These are phyloP conservation scores for Linepithema humile DNA, from an alignment of 1,140 invertebrate species.

Conservation along the genomic window DNA sequence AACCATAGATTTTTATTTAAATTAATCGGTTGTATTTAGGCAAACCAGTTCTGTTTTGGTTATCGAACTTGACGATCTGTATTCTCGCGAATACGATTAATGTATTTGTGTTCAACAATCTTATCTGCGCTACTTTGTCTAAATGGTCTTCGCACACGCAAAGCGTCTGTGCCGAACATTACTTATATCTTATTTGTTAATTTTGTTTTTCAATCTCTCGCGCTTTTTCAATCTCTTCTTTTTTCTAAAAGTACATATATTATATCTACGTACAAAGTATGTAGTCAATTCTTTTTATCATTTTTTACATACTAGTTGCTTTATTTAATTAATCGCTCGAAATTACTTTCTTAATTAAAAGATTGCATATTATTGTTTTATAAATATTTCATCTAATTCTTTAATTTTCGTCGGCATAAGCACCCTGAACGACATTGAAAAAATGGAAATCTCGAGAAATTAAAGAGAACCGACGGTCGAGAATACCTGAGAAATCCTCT, in stretches of 20 bases:
- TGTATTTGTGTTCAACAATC: background rate
- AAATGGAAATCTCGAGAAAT: background rate
- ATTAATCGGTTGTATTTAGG: background rate
- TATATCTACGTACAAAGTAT: too few relatives aligned
- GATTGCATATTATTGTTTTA: background rate
- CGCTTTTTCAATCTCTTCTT: too few relatives aligned
- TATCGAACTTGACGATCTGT: too few relatives aligned
- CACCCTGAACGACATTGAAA: background rate
- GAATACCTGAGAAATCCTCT: slow-evolving; percentile 14
- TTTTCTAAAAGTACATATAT: too few relatives aligned
- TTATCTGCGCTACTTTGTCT: background rate
- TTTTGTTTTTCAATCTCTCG: too few relatives aligned
- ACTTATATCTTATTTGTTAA: too few relatives aligned
- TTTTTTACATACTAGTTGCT: too few relatives aligned
- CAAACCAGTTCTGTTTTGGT: background rate
- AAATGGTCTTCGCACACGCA: too few relatives aligned
- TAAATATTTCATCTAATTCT: background rate
- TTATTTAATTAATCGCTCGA: too few relatives aligned
- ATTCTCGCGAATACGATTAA: background rate
- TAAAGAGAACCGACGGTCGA: background rate
- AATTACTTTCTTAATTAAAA: too few relatives aligned
- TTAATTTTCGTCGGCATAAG: background rate
- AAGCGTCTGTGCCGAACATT: too few relatives aligned
- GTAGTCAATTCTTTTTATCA: too few relatives aligned
- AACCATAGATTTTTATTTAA: background rate